Conservation (phyloP, 2,888 invertebrate species). For the Drosophila neotestacea region DNA sequence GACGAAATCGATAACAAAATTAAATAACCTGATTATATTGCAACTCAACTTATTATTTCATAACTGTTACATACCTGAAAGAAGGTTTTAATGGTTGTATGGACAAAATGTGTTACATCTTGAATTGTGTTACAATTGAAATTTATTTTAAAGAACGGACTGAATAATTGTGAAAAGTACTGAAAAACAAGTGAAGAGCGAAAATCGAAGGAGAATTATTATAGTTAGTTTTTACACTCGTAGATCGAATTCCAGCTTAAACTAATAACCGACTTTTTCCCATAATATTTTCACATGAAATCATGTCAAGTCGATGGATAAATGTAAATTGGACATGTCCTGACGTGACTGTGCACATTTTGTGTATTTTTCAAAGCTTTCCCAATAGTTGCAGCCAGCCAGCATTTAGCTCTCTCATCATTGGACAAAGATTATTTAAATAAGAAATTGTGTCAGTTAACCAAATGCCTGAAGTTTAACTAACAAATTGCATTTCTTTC, state of each 20-base stretch:
- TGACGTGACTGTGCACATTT: slow-evolving; percentile 16
- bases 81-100: too few species aligned
- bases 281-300: slow-evolving; percentile 6
- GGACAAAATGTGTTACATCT: too few species aligned
- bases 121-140: too few species aligned
- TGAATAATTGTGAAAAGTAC: too few species aligned
- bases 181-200: too few species aligned
- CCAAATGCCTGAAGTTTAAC: slow-evolving; percentile 12
- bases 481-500: slow-evolving; percentile 31
- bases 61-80: too few species aligned
- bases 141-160: too few species aligned
- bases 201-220: neutral
- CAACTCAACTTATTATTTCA: too few species aligned
- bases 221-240: neutral
- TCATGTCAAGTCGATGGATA: slow-evolving; percentile 16
- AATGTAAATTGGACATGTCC: slow-evolving; percentile 20
- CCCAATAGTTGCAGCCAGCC: neutral
- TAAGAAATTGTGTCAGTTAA: slow-evolving; percentile 24
- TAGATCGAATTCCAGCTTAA: slow-evolving; percentile 1
- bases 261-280: neutral
- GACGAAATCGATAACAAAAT: too few species aligned
- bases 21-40: too few species aligned
- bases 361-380: slow-evolving; percentile 1
- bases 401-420: slow-evolving; percentile 6
- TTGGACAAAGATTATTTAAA: slow-evolving; percentile 10